Conservation (phyloP, 2,113 vertebrate species). For the Dissostichus mawsoni region DNA sequence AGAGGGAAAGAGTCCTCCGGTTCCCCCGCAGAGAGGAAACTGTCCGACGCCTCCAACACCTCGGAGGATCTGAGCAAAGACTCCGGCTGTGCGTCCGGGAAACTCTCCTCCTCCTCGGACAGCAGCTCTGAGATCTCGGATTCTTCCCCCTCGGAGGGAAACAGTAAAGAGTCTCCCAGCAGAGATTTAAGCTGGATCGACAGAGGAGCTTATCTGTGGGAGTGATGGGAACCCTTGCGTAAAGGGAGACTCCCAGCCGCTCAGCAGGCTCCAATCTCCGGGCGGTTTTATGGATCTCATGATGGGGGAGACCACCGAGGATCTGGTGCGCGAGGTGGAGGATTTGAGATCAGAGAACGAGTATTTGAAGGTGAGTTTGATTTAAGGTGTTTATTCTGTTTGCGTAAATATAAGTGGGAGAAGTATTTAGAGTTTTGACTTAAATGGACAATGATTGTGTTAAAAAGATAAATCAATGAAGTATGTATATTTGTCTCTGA, state of each 20-base stretch:
- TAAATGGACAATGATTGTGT: too few relatives aligned
- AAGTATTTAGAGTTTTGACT: too few relatives aligned
- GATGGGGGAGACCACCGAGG: slow-evolving; percentile 86
- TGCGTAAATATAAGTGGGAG: not conserved
- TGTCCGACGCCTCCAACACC: slow-evolving; percentile 79
- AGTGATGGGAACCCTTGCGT: slow-evolving; percentile 32
- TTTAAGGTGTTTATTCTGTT: not conserved
- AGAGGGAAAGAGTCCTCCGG: slow-evolving; percentile 31
- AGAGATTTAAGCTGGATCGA: slow-evolving; percentile 80
- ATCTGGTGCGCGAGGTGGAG: slow-evolving; percentile 92
- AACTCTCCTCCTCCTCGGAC: slow-evolving; percentile 86
- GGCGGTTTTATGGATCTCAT: slow-evolving; percentile 82
- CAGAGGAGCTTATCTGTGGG: slow-evolving; percentile 49
- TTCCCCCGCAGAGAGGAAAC: slow-evolving; percentile 68
- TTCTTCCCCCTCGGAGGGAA: slow-evolving; percentile 89
- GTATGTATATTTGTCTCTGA: too few relatives aligned
- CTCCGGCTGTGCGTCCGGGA: slow-evolving; percentile 77
- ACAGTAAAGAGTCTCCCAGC: slow-evolving; percentile 82
- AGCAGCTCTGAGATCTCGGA: slow-evolving; percentile 94
- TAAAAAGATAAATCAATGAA: too few relatives aligned
- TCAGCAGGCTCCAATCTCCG: slow-evolving; percentile 40
- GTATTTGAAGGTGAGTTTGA: slow-evolving; percentile 92
- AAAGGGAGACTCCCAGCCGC: slow-evolving; percentile 64
- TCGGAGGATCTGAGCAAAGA: slow-evolving; percentile 82
- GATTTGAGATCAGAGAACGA: slow-evolving; percentile 98